Conservation (phyloP, 2,888 invertebrate genomes). For the Caenorhabditis becei region DNA sequence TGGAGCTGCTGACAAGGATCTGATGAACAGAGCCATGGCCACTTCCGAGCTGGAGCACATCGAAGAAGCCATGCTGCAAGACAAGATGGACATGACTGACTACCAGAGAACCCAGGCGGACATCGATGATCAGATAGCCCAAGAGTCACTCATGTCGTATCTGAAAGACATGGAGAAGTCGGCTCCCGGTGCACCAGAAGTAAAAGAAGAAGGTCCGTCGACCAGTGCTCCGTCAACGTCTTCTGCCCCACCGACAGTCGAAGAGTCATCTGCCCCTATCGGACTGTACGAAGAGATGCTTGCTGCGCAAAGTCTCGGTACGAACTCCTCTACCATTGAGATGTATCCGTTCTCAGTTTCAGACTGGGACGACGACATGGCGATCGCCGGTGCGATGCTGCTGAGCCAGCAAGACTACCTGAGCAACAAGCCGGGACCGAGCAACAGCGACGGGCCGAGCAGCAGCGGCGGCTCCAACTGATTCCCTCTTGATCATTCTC, state of each 20-base stretch:
- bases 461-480: background rate
- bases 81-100: slow-evolving; percentile 91
- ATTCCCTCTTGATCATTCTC: background rate
- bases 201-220: background rate
- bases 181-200: background rate
- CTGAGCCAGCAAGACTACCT: slow-evolving; percentile 74
- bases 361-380: slow-evolving; percentile 61
- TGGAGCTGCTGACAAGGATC: slow-evolving; percentile 75
- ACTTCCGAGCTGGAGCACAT: slow-evolving; percentile 73
- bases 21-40: slow-evolving; percentile 70
- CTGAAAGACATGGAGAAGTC: slow-evolving; percentile 50
- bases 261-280: slow-evolving; percentile 18
- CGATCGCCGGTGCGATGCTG: slow-evolving; percentile 73
- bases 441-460: slow-evolving; percentile 14
- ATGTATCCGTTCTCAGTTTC: background rate
- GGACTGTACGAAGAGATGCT: slow-evolving; percentile 75
- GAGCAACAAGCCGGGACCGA: slow-evolving; percentile 13
- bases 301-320: slow-evolving; percentile 60
- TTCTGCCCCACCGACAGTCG: background rate
- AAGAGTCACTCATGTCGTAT: slow-evolving; percentile 74
- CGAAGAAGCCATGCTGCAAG: slow-evolving; percentile 90
- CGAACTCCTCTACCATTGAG: background rate
- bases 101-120: slow-evolving; percentile 91
- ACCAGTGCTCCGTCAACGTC: slow-evolving; percentile 10
- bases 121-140: slow-evolving; percentile 63